Base-by-base conservation (phyloP, 1,140 invertebrate genomes). In the Plectus sambesii region DNA sequence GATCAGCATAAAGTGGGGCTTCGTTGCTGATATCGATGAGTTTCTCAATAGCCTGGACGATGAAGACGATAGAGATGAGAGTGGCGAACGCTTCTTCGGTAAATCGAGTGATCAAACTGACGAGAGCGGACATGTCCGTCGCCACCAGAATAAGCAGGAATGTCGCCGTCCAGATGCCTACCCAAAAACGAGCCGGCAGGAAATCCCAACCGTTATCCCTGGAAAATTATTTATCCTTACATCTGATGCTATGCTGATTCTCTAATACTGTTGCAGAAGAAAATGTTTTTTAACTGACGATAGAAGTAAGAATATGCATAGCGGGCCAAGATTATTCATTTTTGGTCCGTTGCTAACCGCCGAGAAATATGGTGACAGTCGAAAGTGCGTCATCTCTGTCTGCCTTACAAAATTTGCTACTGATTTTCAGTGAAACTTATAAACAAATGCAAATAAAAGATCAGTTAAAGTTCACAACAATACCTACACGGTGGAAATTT, bases 21-120 rank as follows among this genome's bases (percentile, higher is more conserved):
- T 59, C 42, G 35, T 59, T 38, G n/a, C 40, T 33, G 26, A 56
- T 56, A 42, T 49, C 25, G 8, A 33, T 37, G 15, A 69, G 47
- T 47, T 68, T 68, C 44, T 68, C 60, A 23, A 72, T 53, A 19
- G 70, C 69, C 55, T 72, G 58, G 15, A 69, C 55, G 37, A 73
- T 73, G 51, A 73, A 73, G 23, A 74, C 73, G 17, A 63, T 51
- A 5, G 72, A 70, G 41, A 73, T 70, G 15, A 73, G 50, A 5
- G 65, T 63, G 5, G 72, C 69, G 58, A 73, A 74, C 24, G 66
- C 72, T 51, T 73, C 72, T 61, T 75, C 72, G 5, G 72, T 74
- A 46, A 74, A 73, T 69, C 72, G 29, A 62, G 70, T 58, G 60
- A 73, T 42, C 53, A 62, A 24, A 62, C 62, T 49, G 60, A 69